Base-by-base conservation (phyloP, 2,113 vertebrate genomes). In the Chrysemys picta region DNA sequence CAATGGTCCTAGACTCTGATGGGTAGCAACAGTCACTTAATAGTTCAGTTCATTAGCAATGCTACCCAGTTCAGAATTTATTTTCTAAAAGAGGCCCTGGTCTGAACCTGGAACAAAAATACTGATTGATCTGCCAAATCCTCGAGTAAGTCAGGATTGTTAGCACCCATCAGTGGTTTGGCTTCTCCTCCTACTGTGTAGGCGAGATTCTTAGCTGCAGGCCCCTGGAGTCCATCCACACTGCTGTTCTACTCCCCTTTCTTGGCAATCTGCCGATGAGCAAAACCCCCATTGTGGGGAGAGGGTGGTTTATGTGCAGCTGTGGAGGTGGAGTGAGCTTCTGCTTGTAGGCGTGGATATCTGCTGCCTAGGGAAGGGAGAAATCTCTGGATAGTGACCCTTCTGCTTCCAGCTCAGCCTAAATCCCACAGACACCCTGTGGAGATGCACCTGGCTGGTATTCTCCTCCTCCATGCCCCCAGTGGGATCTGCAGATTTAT, bases 71-170 rank as follows among this genome's bases (percentile, higher is more conserved):
- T 21, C 35, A 72, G 59, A 72, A 89, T 52, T 80, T 86, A 78
- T 81, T 88, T 88, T 84, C 65, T 38, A 82, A 95, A 94, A 95
- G 16, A 47, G 83, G 93, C 90, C 82, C 38, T 89, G 78, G 45
- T 86, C 90, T 89, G 85, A 92, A 89, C 50, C 75, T 62, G 83
- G 53, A 95, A 82, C 31, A 90, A 84, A 93, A 22, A 49, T 72
- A 88, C 84, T 93, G 91, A 92, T 35, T 21, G 52, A 14, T 8
- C 79, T 80, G 54, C 12, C 42, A 53, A 35, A 8, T 62, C 90
- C 49, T 85, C 49, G 35, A 65, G 19, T 86, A 62, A 94, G 72
- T 78, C 87, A 54, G 31, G 82, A 85, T 69, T 87, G 27, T 91
- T 95, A 94, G 81, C 80, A 90, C 80, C 56, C 2, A 17, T 79